These are phyloP conservation scores for Tiliacea aurago DNA, from an alignment of 2,888 invertebrate genomes.

Conservation along the genomic window DNA sequence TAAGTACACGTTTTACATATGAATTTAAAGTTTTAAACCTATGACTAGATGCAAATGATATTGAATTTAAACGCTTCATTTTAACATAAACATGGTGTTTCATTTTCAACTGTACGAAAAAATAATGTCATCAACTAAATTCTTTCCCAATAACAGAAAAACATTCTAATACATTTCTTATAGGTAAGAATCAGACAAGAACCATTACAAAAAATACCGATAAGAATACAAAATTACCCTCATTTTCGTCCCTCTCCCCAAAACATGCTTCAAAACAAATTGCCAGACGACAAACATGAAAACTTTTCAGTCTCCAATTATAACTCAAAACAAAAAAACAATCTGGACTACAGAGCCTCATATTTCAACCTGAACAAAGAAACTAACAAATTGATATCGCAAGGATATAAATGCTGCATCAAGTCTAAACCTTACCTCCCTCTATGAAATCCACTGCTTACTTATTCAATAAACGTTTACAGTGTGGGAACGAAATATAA, in stretches of 20 bases:
- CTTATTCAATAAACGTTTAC: constrained; percentile 88
- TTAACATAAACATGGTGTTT: constrained; percentile 27
- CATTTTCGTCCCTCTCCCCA: constrained; percentile 2
- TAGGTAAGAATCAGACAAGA: background rate
- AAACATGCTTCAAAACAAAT: constrained; percentile 28
- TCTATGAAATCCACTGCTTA: constrained; percentile 82
- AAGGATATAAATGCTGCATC: constrained; percentile 69
- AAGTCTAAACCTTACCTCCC: constrained; percentile 67
- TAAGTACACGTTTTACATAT: constrained; percentile 44
- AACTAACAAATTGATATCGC: constrained; percentile 67
- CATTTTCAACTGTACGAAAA: background rate
- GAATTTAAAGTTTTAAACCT: constrained; percentile 51
- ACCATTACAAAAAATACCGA: background rate
- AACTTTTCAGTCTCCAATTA: constrained; percentile 28
- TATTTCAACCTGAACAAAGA: constrained; percentile 53
- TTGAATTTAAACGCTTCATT: constrained; percentile 40
- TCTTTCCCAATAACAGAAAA: background rate
- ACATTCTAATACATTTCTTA: background rate
- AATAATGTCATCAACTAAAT: background rate
- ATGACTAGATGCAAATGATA: constrained; percentile 48
- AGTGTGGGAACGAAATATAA: constrained; percentile 87
- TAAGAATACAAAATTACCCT: background rate
- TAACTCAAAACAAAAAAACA: constrained; percentile 30
- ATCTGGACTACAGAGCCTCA: constrained; percentile 34
- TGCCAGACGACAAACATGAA: constrained; percentile 12